Base-by-base conservation (phyloP, 2,888 invertebrate genomes). In the Uloborus plumipes region DNA sequence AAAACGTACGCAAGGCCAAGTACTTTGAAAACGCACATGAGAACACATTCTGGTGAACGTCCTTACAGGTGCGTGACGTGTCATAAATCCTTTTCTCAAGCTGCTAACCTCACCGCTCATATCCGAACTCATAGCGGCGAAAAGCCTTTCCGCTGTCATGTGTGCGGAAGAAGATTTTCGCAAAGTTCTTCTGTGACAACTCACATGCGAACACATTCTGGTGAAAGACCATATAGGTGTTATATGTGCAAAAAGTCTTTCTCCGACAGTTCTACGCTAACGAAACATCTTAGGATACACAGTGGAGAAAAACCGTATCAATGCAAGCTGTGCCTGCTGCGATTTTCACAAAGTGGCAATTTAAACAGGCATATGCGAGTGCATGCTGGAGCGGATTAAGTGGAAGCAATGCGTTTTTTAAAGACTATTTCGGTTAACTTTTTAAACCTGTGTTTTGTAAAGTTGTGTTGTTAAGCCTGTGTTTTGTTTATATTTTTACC, bases 291-390 rank as follows among this genome's bases (percentile, higher is more conserved):
- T 85, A 92, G 98, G 87, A 97, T 99, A 88, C 91, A 95, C 88
- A 93, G 93, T 72, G 95, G 95, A 20, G 96, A 97, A 90, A 99
- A 99, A 89, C 99, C 99, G 0, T 99, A 99, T 89, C 97, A 98
- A 89, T 99, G 99, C 90, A 97, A 97, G 90, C 90, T 99, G 84
- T 99, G 99, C 80, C 83, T 85, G 18, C 75, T 86, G 13, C 72
- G 97, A 90, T 99, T 99, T 90, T 98, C 98, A 9, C 99, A 99
- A 89, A 98, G 98, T 59, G 99, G 99, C 80, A 99, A 99, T 90
- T 91, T 99, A 84, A 99, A 99, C 91, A 93, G 99, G 87, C 99
- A 99, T 90, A 98, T 99, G 98, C 92, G 98, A 87, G 98, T 99
- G 4, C 99, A 99, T 86, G 76, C 86, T 7, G 69, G 77, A 1